These are phyloP conservation scores for Gymnorhina tibicen DNA, from an alignment of 2,113 vertebrate species.

Conservation along the genomic window DNA sequence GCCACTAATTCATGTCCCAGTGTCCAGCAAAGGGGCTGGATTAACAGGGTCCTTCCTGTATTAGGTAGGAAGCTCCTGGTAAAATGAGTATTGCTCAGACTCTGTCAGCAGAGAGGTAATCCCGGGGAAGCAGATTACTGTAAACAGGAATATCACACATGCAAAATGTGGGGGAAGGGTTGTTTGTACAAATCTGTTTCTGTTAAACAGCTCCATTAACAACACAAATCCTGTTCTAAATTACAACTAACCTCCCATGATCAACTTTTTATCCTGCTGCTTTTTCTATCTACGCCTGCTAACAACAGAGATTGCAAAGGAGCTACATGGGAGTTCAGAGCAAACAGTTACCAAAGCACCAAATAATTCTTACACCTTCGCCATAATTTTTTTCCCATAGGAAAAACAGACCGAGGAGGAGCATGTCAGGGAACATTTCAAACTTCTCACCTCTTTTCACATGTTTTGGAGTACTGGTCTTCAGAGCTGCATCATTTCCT, in stretches of 20 bases:
- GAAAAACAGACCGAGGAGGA: background rate
- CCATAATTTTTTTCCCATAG: background rate
- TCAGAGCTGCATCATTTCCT: background rate
- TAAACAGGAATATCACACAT: slow-evolving; percentile 66
- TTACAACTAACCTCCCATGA: background rate
- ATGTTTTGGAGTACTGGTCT: background rate
- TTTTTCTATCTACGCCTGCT: background rate
- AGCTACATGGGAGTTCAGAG: background rate
- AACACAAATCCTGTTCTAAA: slow-evolving; percentile 46
- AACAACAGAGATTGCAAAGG: background rate
- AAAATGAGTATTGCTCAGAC: slow-evolving; percentile 10
- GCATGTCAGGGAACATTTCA: background rate
- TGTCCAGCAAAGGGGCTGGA: background rate
- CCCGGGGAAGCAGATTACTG: slow-evolving; percentile 68
- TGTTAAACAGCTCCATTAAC: slow-evolving; percentile 53
- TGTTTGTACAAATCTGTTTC: slow-evolving; percentile 47
- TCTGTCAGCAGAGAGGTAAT: slow-evolving; percentile 57
- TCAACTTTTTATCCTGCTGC: background rate
- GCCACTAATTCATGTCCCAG: background rate
- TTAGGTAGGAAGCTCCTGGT: slow-evolving; percentile 11
- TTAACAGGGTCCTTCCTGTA: slow-evolving; percentile 33
- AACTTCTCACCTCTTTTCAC: slow-evolving; percentile 25
- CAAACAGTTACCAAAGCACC: background rate
- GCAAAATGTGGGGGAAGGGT: slow-evolving; percentile 12
- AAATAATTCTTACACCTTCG: background rate